A percentile compares a stretch with the other conserved stretches of the same genome.
Conservation (phyloP, 2,797 vertebrate species). For the Molothrus ater region DNA sequence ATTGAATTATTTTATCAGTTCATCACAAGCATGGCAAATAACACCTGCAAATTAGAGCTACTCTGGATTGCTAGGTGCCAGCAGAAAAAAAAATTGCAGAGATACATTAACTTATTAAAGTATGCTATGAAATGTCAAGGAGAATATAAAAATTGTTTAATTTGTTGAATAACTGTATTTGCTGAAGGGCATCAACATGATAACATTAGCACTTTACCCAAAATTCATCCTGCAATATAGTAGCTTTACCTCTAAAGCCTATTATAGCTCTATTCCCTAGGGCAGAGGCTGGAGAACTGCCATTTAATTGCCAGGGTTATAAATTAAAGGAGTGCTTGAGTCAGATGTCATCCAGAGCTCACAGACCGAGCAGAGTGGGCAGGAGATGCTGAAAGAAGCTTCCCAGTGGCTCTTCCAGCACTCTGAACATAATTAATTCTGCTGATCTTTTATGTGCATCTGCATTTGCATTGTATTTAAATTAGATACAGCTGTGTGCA, state of each 20-base stretch:
- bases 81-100: background rate
- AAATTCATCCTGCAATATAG: slow-evolving; percentile 24
- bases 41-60: background rate
- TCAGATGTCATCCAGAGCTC: slow-evolving; percentile 51
- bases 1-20: background rate
- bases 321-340: slow-evolving; percentile 63
- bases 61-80: background rate
- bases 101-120: slow-evolving; percentile 24
- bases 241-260: slow-evolving; percentile 42
- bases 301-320: slow-evolving; percentile 61
- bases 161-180: slow-evolving; percentile 18
- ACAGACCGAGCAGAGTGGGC: background rate
- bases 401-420: slow-evolving; percentile 8
- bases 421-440: slow-evolving; percentile 49
- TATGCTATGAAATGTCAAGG: slow-evolving; percentile 9
- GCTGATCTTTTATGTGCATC: slow-evolving; percentile 43
- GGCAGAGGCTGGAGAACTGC: slow-evolving; percentile 58
- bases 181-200: slow-evolving; percentile 24
- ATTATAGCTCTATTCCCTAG: slow-evolving; percentile 27
- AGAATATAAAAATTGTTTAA: slow-evolving; percentile 29
- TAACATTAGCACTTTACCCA: slow-evolving; percentile 6
- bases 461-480: slow-evolving; percentile 54
- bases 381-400: slow-evolving; percentile 56
- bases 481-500: slow-evolving; percentile 40
- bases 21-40: background rate